Evolutionary conservation across 1,140 invertebrate genomes (phyloP).

Genomic region (Heliconius hewitsoni): DNA sequence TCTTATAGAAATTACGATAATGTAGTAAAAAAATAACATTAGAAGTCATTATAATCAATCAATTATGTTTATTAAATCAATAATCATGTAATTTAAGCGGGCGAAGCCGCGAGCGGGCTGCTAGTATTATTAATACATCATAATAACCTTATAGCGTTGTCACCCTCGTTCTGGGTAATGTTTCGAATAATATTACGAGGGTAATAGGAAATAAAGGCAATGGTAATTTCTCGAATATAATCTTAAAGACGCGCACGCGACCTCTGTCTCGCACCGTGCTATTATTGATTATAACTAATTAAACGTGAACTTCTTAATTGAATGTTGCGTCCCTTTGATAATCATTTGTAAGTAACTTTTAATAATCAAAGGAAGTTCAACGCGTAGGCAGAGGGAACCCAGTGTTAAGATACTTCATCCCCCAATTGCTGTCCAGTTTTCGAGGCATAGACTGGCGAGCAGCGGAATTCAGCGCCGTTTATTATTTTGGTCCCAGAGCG

Average conservation of each 20-base stretch:
- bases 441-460: too few relatives aligned
- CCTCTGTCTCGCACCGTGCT: not conserved
- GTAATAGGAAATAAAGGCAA: constrained; percentile 23
- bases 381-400: not conserved
- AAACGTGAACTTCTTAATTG: not conserved
- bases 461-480: too few relatives aligned
- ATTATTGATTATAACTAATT: constrained; percentile 2
- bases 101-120: too few relatives aligned
- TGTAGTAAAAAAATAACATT: too few relatives aligned
- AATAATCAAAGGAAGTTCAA: not conserved
- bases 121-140: not conserved
- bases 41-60: too few relatives aligned
- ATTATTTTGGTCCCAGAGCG: too few relatives aligned
- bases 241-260: not conserved
- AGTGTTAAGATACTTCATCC: too few relatives aligned
- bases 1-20: too few relatives aligned
- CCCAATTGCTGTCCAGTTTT: too few relatives aligned
- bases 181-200: constrained; percentile 22
- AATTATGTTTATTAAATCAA: too few relatives aligned
- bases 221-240: constrained; percentile 5
- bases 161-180: constrained; percentile 21
- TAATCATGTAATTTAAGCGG: too few relatives aligned
- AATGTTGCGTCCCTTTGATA: not conserved
- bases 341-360: not conserved
- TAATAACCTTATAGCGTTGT: not conserved